A percentile compares a stretch with the other conserved stretches of the same genome.
Conservation (phyloP, 1,140 invertebrate genomes). For the Lithobius niger region DNA sequence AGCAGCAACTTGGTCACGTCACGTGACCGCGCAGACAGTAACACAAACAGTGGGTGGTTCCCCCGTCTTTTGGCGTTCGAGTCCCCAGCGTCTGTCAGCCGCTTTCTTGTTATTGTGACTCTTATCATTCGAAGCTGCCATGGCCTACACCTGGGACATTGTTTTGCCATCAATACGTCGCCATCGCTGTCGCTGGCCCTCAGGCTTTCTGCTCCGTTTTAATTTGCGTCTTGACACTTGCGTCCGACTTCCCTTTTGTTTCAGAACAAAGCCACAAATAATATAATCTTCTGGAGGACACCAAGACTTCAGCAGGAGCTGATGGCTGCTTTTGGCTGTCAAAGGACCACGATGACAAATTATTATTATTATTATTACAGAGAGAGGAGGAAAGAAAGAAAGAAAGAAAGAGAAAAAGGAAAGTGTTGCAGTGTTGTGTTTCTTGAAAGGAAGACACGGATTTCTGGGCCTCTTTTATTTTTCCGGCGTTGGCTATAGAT, state of each 20-base stretch:
- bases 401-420: too few species aligned
- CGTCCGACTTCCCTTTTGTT: neutral
- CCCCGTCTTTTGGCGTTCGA: too few species aligned
- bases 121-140: neutral
- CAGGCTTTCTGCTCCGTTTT: neutral
- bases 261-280: constrained; percentile 2
- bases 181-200: neutral
- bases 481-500: too few species aligned
- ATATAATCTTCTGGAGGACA: constrained; percentile 3
- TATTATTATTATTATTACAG: too few species aligned
- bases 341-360: neutral
- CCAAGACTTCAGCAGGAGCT: neutral
- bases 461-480: too few species aligned
- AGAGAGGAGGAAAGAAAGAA: too few species aligned
- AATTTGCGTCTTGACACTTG: neutral
- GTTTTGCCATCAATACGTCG: neutral
- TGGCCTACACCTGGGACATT: neutral
- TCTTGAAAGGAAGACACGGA: too few species aligned
- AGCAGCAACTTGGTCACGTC: too few species aligned
- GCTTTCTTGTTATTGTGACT: neutral
- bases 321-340: neutral
- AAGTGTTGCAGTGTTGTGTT: too few species aligned
- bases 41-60: too few species aligned
- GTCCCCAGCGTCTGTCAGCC: neutral
- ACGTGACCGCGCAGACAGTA: too few species aligned